Conservation (phyloP, 1,140 invertebrate species). For the Colletes latitarsis region DNA sequence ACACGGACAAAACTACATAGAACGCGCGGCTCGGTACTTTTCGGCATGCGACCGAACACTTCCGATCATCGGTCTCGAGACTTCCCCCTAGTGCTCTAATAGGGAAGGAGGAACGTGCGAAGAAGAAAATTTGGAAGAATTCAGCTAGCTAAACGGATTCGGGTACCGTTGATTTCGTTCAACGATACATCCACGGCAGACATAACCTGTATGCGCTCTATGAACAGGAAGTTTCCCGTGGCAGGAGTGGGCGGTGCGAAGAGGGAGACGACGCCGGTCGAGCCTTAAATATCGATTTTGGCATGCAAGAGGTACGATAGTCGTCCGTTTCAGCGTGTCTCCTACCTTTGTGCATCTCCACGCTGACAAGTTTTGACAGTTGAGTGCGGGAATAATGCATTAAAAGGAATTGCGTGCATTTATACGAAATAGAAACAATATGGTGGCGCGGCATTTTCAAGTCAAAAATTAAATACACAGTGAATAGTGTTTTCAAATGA, state of each 20-base stretch:
- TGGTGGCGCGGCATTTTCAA: slow-evolving; percentile 32
- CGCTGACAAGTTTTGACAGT: slow-evolving; percentile 44
- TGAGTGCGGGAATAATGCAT: slow-evolving; percentile 7
- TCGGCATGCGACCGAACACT: slow-evolving; percentile 54
- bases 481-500: not conserved
- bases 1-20: slow-evolving; percentile 35
- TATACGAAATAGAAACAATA: slow-evolving; percentile 40
- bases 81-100: slow-evolving; percentile 34
- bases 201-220: slow-evolving; percentile 36
- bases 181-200: slow-evolving; percentile 9
- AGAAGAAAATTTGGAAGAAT: slow-evolving; percentile 16
- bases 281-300: slow-evolving; percentile 76
- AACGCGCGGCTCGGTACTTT: slow-evolving; percentile 53
- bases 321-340: slow-evolving; percentile 46
- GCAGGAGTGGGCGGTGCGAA: slow-evolving; percentile 55
- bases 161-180: not conserved
- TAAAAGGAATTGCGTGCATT: slow-evolving; percentile 31
- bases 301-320: slow-evolving; percentile 62
- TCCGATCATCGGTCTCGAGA: slow-evolving; percentile 48
- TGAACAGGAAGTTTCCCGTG: slow-evolving; percentile 36
- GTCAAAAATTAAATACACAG: slow-evolving; percentile 22
- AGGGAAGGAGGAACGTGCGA: slow-evolving; percentile 18
- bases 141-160: not conserved
- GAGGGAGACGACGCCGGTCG: slow-evolving; percentile 66
- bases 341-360: slow-evolving; percentile 34